Base-by-base conservation (phyloP, 92 coral and sea anemone genomes). In the Zoanthus sociatus region DNA sequence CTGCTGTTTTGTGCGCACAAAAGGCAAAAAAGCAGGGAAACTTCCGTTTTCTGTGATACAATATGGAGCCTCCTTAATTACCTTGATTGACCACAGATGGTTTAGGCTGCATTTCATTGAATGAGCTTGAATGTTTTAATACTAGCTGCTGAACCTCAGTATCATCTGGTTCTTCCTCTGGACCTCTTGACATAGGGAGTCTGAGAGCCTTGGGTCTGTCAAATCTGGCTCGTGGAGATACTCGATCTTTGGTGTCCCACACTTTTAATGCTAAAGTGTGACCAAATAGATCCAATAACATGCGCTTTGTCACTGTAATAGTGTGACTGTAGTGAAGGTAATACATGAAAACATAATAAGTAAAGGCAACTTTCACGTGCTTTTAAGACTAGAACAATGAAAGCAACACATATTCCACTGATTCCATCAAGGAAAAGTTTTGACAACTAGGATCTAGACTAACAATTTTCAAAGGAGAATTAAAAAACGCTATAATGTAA, bases 201-300 rank as follows among this genome's bases (percentile, higher is more conserved):
- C 98, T 85, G 84, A 97, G 95, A 0, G 98, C 99, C 83, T 97
- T 97, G 31, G 99, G 99, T 20, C 99, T 87, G 73, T 97, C 99
- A 95, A 97, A 97, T 77, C 99, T 90, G 26, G 99, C 99, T 72
- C 98, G 95, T 5, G 99, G 95, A 1, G 99, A 97, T 83, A 97
- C 99, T 63, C 92, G 94, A 82, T 97, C 99, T 85, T 97, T 97
- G 3, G 95, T 90, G 93, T 97, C 99, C 99, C 99, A 97, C 69
- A 97, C 93, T 51, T 90, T 92, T 13, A 97, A 86, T 74, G 90
- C 94, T 78, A 97, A 68, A 1, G 98, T 83, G 81, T 97, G 99
- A 50, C 91, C 84, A 73, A 93, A 97, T 70, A 97, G 75, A 75
- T 88, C 82, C 7, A 97, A 92, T 30, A 97, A 96, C 42, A 90